Conservation (phyloP, 2,797 vertebrate species). For the Aldrovandia affinis region DNA sequence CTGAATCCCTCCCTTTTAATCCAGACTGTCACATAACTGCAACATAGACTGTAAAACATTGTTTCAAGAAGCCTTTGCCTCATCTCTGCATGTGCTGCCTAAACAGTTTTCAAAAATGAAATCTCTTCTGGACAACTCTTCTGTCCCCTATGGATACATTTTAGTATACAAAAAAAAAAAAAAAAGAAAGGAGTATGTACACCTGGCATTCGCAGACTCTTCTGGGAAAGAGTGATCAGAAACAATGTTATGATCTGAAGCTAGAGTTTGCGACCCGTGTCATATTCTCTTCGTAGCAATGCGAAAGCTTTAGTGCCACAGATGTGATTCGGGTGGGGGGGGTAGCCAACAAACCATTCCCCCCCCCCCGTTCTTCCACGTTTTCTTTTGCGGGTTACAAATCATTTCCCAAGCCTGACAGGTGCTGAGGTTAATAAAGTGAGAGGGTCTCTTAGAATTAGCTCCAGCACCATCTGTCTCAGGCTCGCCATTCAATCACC, state of each 20-base stretch:
- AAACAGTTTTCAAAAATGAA: background rate
- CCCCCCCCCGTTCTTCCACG: background rate
- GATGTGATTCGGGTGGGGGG: background rate
- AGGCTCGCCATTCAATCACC: constrained; percentile 43
- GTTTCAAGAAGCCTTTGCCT: constrained; percentile 1
- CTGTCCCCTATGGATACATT: background rate
- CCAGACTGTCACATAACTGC: background rate
- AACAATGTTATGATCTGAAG: background rate
- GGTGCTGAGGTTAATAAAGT: constrained; percentile 56
- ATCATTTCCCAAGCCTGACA: constrained; percentile 38
- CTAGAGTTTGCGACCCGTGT: background rate
- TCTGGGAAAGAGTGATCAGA: too few species aligned
- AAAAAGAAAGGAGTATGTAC: background rate
- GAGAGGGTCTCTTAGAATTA: constrained; percentile 63
- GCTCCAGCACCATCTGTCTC: constrained; percentile 56
- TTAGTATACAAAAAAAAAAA: background rate
- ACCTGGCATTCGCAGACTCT: background rate
- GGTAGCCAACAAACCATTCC: background rate
- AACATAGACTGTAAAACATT: background rate
- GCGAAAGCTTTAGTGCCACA: background rate
- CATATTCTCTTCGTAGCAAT: background rate
- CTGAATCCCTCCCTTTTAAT: background rate
- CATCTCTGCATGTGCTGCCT: background rate
- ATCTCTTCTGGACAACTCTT: background rate
- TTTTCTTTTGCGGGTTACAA: constrained; percentile 20